Base-by-base conservation (phyloP, 1,140 invertebrate species). In the Macrobrachium nipponense region DNA sequence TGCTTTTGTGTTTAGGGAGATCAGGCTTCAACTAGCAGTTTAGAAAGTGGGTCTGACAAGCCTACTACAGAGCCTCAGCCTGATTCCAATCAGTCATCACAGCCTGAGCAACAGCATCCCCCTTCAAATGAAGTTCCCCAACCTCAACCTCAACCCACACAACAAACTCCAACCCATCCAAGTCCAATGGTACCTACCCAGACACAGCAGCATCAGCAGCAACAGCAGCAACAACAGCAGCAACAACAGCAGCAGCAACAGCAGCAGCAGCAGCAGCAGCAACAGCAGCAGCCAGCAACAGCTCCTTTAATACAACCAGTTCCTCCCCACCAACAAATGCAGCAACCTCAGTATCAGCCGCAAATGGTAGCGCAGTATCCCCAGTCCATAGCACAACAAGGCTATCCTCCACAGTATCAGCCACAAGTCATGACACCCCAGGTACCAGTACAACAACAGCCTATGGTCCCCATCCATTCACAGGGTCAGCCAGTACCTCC, bases 11-110 rank as follows among this genome's bases (percentile, higher is more conserved):
- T 72, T 17, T 36, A 84, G 79, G 58, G 77, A 43, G 82, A 86
- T 58, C 80, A 88, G 51, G 79, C 80, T 20, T 89, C 87, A 60
- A 85, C 59, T 20, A 87, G 80, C 66, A 88, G 87, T 64, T 70
- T 44, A 73, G 86, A 82, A 58, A 87, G 80, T 77, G 61, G 27
- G 59, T 70, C 36, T 18, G 80, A 87, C 17, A 66, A 82, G 20
- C 68, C 70, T 18, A 8, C 18, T 23, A 17, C 70, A 12, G 51
- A 20, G 14, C 68, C 68, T 36, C 70, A 73, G 70, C 14, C 27
- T 20, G n/a, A 18, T 36, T 17, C 70, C 70, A 73, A 36, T 36
- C 70, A 68, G 20, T 27, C 70, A 10, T 61, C 60, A 62, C 85
- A 78, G 27, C 61, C 80, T 4, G 44, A 76, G 73, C 44, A 76